Percentiles rank a stretch among this genome's conserved stretches.
Conservation (phyloP, 2,888 invertebrate species). For the Pyrocoelia pectoralis region DNA sequence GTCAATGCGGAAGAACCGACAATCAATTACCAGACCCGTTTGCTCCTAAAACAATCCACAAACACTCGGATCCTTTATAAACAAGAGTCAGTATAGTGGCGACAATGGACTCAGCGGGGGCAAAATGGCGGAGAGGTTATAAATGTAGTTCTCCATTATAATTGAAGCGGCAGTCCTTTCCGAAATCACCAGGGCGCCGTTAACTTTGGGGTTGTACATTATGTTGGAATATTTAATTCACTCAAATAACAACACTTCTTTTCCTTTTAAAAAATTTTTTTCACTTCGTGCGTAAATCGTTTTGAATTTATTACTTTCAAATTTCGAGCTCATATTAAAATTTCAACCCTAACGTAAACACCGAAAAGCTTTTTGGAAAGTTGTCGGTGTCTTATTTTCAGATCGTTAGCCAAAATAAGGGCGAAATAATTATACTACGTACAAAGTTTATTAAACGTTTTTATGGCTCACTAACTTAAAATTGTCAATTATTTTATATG, state of each 20-base stretch:
- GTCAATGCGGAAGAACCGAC: slow-evolving; percentile 37
- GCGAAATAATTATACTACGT: not conserved
- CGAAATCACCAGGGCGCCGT: slow-evolving; percentile 35
- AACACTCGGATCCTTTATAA: slow-evolving; percentile 34
- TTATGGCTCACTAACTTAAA: not conserved
- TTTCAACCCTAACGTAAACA: not conserved
- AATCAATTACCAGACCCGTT: slow-evolving; percentile 34
- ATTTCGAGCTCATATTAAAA: not conserved
- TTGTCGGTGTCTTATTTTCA: not conserved
- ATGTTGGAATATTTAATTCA: slow-evolving; percentile 30
- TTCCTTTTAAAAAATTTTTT: slow-evolving; percentile 1
- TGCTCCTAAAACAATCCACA: slow-evolving; percentile 36
- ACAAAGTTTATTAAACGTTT: slow-evolving; percentile 1
- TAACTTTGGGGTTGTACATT: slow-evolving; percentile 32
- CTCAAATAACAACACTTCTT: slow-evolving; percentile 10
- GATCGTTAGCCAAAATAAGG: slow-evolving; percentile 1
- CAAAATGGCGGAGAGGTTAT: slow-evolving; percentile 37
- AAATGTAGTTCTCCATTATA: slow-evolving; percentile 37
- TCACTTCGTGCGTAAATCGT: not conserved
- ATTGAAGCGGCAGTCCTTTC: slow-evolving; percentile 30
- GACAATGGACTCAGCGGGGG: slow-evolving; percentile 37
- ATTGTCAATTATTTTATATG: not conserved
- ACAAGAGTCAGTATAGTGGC: slow-evolving; percentile 30
- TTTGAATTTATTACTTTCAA: not conserved
- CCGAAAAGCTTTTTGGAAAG: not conserved